These are phyloP conservation scores for Drosophila stalkeri DNA, from an alignment of 2,888 invertebrate genomes.

Conservation along the genomic window DNA sequence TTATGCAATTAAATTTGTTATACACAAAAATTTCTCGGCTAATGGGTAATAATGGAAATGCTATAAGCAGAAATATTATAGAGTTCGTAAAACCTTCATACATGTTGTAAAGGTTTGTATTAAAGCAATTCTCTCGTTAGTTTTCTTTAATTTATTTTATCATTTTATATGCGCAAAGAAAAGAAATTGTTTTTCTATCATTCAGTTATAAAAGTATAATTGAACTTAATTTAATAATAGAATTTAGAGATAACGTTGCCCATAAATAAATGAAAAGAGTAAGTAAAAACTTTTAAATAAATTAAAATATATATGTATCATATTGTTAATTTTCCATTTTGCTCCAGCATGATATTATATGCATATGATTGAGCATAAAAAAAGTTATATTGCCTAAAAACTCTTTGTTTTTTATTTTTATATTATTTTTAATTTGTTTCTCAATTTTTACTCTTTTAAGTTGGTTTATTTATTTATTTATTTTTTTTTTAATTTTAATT, in stretches of 20 bases:
- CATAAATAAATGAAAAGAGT: background rate
- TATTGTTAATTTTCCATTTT: too few relatives aligned
- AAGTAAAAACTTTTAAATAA: too few relatives aligned
- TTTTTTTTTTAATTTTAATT: too few relatives aligned
- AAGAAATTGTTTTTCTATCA: background rate
- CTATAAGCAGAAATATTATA: background rate
- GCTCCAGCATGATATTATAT: too few relatives aligned
- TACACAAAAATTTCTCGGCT: background rate
- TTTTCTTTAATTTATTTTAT: background rate
- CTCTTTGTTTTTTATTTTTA: too few relatives aligned
- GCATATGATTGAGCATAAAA: too few relatives aligned
- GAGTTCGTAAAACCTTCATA: background rate
- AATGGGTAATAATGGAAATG: background rate
- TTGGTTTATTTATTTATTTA: too few relatives aligned
- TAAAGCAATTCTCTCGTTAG: background rate
- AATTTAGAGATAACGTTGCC: conserved; percentile 10
- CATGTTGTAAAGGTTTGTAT: background rate
- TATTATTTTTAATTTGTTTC: too few relatives aligned
- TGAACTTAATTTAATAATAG: background rate
- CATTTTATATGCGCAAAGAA: background rate
- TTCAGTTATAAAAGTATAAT: background rate
- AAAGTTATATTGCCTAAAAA: too few relatives aligned
- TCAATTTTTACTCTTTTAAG: too few relatives aligned
- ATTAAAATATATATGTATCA: too few relatives aligned
- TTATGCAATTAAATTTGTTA: background rate